Evolutionary conservation across 2,888 invertebrate genomes (phyloP), one percentile per base, ranked within the genome.

Genomic region (Plebejus melissa): DNA sequence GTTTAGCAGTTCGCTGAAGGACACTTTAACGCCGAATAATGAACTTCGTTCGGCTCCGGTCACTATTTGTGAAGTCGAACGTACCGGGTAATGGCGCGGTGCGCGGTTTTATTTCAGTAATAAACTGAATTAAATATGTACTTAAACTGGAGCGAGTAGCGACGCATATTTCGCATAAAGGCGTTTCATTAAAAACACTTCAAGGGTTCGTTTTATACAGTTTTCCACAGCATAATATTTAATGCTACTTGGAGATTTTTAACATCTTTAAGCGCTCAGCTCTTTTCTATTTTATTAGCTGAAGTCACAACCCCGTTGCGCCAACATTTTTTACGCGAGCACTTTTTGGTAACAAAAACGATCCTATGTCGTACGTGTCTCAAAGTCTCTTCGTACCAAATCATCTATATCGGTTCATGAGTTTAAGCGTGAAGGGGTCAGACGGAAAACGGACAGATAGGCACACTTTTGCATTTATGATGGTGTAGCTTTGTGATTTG

Each of bases 1-100:
- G 72, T 72, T 72, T 54, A 72, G 72, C 32, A 54, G 72, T 54
- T 72, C 13, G 60, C 28, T 65, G 72, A 72, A 72, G 72, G 72
- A 46, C 72, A 32, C 50, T 72, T 46, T 32, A 72, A 71, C 65
- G 65, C 65, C 65, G 65, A 65, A 60, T 60, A 65, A 65, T 22
- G 46, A 71, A 71, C 71, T 71, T 71, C 71, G 36, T 65, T 65
- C 65, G 65, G 32, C 32, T 16, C 1, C 32, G 65, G 32, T 65
- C 65, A 65, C 13, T 65, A 11, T 13, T 65, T 65, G 32, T 13
- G 65, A 65, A 65, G 60, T 22, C 11, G 65, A 65, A 32, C 65
- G 5, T 65, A 16, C 65, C 65, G 65, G 13, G 22, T 65, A 65
- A 65, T 65, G 32, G 65, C 16, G 65, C 65, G 16, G 6, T 13